A percentile compares a stretch with the other conserved stretches of the same genome.
phyloP scores from a whole-genome alignment of 2,888 invertebrate species.

The Chesias legatella region DNA sequence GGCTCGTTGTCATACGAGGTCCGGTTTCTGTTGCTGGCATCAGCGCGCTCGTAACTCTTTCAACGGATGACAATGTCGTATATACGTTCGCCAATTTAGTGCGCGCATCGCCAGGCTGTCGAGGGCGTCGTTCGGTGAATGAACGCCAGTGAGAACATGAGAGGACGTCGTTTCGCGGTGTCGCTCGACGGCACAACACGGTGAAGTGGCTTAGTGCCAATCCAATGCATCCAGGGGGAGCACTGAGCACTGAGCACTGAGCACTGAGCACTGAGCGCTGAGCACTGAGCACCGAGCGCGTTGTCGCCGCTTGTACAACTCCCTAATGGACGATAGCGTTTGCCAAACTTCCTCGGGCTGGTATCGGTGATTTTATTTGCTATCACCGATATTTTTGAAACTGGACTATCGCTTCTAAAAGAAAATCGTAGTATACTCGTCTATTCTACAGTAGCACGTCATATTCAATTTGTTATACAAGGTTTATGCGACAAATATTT shows the following conservation, averaged over 20 bases:
- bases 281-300: slow-evolving; percentile 26
- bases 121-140: slow-evolving; percentile 40
- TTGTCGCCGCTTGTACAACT: slow-evolving; percentile 43
- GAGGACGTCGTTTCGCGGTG: slow-evolving; percentile 22
- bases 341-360: slow-evolving; percentile 11
- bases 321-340: slow-evolving; percentile 42
- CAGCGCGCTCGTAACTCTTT: slow-evolving; percentile 38
- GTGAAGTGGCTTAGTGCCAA: slow-evolving; percentile 61
- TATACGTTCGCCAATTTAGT: slow-evolving; percentile 41
- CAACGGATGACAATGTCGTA: slow-evolving; percentile 35
- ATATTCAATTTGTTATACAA: too few relatives aligned
- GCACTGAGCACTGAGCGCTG: slow-evolving; percentile 17
- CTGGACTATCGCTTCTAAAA: too few relatives aligned
- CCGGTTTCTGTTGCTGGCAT: slow-evolving; percentile 23
- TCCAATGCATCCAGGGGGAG: slow-evolving; percentile 42
- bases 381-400: not conserved
- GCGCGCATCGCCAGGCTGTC: slow-evolving; percentile 27
- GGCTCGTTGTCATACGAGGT: slow-evolving; percentile 19
- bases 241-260: slow-evolving; percentile 5
- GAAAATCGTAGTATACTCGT: too few relatives aligned
- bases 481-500: slow-evolving; percentile 3
- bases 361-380: slow-evolving; percentile 11
- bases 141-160: slow-evolving; percentile 37
- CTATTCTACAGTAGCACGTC: too few relatives aligned
- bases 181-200: slow-evolving; percentile 30